Percentiles rank a stretch among this genome's conserved stretches.
phyloP scores from a whole-genome alignment of 2,113 vertebrate species.

The Geococcyx californianus region DNA sequence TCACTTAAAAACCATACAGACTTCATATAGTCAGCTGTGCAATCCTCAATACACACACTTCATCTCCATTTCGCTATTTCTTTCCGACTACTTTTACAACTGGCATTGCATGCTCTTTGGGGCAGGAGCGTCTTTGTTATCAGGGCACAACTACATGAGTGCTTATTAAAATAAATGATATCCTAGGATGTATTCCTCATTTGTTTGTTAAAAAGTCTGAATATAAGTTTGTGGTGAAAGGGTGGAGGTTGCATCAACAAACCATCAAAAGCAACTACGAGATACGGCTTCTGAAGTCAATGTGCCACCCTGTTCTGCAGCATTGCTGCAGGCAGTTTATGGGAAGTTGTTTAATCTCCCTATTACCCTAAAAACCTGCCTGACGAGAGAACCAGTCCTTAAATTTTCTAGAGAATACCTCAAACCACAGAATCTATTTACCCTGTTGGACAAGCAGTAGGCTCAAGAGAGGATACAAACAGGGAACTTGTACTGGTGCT shows the following conservation, averaged over 20 bases:
- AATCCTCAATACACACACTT: background rate
- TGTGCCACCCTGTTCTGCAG: fast-evolving
- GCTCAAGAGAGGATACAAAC: background rate
- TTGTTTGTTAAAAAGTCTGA: background rate
- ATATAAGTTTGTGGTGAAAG: background rate
- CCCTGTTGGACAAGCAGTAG: background rate
- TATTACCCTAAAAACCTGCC: background rate
- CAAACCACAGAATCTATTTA: background rate
- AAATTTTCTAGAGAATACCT: background rate
- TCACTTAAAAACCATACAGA: background rate
- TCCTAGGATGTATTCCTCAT: background rate
- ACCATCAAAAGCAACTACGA: background rate
- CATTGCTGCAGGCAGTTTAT: background rate
- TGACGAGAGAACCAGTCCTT: background rate
- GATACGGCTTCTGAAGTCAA: background rate
- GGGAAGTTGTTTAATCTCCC: background rate
- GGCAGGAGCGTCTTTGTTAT: background rate
- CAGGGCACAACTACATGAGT: background rate
- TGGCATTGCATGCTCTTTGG: background rate
- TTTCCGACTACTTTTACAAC: background rate
- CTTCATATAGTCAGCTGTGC: background rate
- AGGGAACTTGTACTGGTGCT: background rate
- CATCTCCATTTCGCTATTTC: background rate
- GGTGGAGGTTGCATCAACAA: background rate
- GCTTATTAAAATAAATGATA: background rate